Base-by-base conservation (phyloP, 2,113 vertebrate genomes). In the Catharus minimus region DNA sequence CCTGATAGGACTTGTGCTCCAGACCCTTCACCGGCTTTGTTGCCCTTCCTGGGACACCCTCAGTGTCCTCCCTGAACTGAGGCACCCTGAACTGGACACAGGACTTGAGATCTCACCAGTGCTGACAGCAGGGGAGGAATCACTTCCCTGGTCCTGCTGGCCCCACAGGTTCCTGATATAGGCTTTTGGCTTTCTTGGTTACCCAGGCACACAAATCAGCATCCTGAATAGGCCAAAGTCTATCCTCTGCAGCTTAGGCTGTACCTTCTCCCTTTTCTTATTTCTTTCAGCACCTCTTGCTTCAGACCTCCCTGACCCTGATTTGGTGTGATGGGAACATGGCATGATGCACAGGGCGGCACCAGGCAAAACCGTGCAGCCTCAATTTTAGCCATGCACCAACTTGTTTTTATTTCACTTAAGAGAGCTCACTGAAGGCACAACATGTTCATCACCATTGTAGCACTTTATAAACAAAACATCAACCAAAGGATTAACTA, bases 311-410 rank as follows among this genome's bases (percentile, higher is more conserved):
- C 21, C 41, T n/a, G 53, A 56, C 41, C 30, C 28, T 36, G 44
- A n/a, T 55, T 32, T 46, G 30, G 15, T 56, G 27, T 15, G 53
- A 26, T 3, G 10, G 22, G 39, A 81, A 41, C 9, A 12, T 0
- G 24, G 23, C 14, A 30, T 0, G 1, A 38, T 23, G 11, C 57
- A 5, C 4, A 73, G 69, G 5, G n/a, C 0, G 0, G 69, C 74
- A 53, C n/a, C 0, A 0, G 36, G 33, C 22, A 78, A 80, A 89
- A 49, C 8, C 3, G 1, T 30, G 39, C 41, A 81, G 38, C 27
- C 21, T 49, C 52, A 23, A 2, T 75, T 75, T 71, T 39, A 55
- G 52, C 36, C 53, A 4, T 36, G 53, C 17, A 65, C 21, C 2
- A 1, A 43, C 65, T 77, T 77, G 39, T 17, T 79, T 60, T 72